Base-by-base conservation (phyloP, 1,140 invertebrate species). In the Steinernema feltiae region DNA sequence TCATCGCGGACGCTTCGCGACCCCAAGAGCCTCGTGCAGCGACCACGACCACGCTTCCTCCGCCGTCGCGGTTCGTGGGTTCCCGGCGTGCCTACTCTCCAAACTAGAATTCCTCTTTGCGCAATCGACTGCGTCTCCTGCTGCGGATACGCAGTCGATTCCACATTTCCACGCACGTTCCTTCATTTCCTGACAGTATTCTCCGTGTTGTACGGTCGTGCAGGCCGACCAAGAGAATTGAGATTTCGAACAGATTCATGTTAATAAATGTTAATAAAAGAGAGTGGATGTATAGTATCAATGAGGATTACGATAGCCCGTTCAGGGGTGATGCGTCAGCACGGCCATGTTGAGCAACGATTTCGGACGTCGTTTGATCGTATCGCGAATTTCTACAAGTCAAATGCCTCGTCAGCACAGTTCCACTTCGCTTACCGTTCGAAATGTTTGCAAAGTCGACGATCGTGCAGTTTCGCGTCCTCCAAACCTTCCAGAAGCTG, bases 311-410 rank as follows among this genome's bases (percentile, higher is more conserved):
- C 53, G 53, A 27, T 63, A 27, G 24, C 24, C 15, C 15, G 29
- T 12, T 27, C 30, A 71, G 12, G 15, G 7, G 32, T 71, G 32
- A 24, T 41, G 35, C 18, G 70, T 32, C 7, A 71, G 70, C 2
- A 35, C 46, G 70, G 70, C 70, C 70, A 71, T 71, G 46, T 71
- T 71, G 32, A 71, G 70, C 46, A 71, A 21, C 32, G 32, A 71
- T 30, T 71, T 71, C 46, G 70, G 70, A 21, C 70, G 70, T 3
- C 70, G 70, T 53, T 71, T 71, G 70, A 71, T 53, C 32, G 70
- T 71, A 27, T 71, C 70, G 7, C 46, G 32, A 30, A 71, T 71
- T 27, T 71, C 70, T 71, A 27, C n/a, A n/a, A 21, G 30, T 18
- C 21, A 21, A 21, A 71, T 21, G 3, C 21, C 12, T 21, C n/a